Percentiles rank a stretch among this genome's conserved stretches.
Conservation (phyloP, 1,140 invertebrate genomes). For the Patella vulgata region DNA sequence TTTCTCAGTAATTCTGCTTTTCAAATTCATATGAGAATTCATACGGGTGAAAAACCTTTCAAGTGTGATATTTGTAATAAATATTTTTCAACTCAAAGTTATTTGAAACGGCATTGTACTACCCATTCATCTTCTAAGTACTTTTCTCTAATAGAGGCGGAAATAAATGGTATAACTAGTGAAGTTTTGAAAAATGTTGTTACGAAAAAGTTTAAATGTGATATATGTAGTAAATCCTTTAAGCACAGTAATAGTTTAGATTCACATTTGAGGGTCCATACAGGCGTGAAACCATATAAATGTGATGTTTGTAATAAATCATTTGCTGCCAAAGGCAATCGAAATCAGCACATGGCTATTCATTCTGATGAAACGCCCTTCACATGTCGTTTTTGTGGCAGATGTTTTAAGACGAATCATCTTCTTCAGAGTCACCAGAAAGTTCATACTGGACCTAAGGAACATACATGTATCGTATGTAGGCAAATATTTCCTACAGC, state of each 20-base stretch:
- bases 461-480: not conserved
- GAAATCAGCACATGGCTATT: not conserved
- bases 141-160: too few species aligned
- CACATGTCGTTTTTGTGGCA: conserved; percentile 3
- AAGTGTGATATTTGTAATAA: too few species aligned
- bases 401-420: not conserved
- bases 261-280: conserved; percentile 27
- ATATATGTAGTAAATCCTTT: conserved; percentile 57
- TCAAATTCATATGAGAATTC: too few species aligned
- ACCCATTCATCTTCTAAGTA: too few species aligned
- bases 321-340: not conserved
- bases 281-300: conserved; percentile 31
- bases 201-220: conserved; percentile 72
- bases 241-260: conserved; percentile 3
- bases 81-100: too few species aligned
- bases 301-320: conserved; percentile 2
- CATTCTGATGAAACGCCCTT: conserved; percentile 9
- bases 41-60: too few species aligned
- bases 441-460: not conserved
- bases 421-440: not conserved
- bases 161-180: too few species aligned
- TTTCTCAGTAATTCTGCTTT: too few species aligned
- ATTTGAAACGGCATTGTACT: too few species aligned
- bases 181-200: too few species aligned
- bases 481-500: not conserved